A percentile compares a stretch with the other conserved stretches of the same genome.
phyloP scores from a whole-genome alignment of 2,113 vertebrate species.

The Carassius gibelio region DNA sequence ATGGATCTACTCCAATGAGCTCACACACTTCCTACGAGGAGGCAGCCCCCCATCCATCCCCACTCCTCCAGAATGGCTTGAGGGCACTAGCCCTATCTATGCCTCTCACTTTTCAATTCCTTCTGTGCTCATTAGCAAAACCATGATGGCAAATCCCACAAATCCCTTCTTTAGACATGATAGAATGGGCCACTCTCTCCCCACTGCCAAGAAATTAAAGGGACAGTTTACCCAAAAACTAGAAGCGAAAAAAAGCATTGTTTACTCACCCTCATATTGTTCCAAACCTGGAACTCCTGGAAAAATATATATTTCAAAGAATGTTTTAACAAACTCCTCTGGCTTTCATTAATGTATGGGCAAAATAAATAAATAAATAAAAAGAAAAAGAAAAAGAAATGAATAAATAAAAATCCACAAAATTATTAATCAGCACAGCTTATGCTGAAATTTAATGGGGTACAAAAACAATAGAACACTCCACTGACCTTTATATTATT shows the following conservation, averaged over 20 bases:
- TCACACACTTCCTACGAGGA: constrained; percentile 42
- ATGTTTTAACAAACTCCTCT: too few relatives aligned
- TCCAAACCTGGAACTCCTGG: too few relatives aligned
- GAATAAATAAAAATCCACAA: too few relatives aligned
- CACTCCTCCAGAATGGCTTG: constrained; percentile 48
- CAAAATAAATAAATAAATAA: too few relatives aligned
- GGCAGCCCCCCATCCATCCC: background rate
- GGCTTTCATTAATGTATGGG: too few relatives aligned
- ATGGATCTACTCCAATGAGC: constrained; percentile 55
- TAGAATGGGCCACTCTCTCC: constrained; percentile 36
- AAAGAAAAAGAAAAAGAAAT: too few relatives aligned
- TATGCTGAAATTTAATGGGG: too few relatives aligned
- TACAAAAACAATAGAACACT: too few relatives aligned
- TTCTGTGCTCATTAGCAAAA: constrained; percentile 56
- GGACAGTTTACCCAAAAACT: background rate
- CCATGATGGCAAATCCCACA: constrained; percentile 49
- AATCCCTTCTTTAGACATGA: constrained; percentile 39
- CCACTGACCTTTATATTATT: too few relatives aligned
- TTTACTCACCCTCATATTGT: too few relatives aligned
- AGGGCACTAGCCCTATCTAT: constrained; percentile 56
- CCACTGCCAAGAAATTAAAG: background rate
- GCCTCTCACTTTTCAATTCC: constrained; percentile 52
- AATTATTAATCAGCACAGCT: too few relatives aligned
- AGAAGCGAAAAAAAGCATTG: too few relatives aligned
- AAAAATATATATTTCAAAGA: background rate